Percentiles rank a stretch among this genome's conserved stretches.
Conservation (phyloP, 2,113 vertebrate species). For the Hyaena hyaena region DNA sequence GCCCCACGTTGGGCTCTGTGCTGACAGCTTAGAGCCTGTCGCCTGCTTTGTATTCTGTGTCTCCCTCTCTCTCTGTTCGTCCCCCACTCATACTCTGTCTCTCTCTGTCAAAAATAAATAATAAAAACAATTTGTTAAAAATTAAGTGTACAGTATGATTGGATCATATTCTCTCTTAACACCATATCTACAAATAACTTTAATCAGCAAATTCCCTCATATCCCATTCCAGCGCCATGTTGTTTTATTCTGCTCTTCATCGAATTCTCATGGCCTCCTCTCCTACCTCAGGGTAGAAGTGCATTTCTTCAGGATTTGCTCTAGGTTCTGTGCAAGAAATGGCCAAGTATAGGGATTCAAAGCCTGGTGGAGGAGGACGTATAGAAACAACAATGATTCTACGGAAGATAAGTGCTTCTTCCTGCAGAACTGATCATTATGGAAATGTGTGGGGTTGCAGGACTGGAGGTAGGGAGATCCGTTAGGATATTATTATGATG, state of each 20-base stretch:
- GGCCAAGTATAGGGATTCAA: neutral
- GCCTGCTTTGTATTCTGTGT: no score
- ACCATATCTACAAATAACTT: neutral
- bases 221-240: neutral
- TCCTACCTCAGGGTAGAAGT: neutral
- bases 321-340: neutral
- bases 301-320: neutral
- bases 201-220: neutral
- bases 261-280: no score
- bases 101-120: no score
- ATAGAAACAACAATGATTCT: neutral
- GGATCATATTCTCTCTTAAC: neutral
- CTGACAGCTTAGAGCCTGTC: no score
- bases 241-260: neutral
- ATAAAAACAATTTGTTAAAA: no score
- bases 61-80: no score
- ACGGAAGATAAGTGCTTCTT: neutral
- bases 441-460: neutral
- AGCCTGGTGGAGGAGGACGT: neutral
- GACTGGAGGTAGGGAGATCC: neutral
- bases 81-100: no score
- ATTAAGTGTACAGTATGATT: neutral
- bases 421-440: neutral
- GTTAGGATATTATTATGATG: neutral
- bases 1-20: no score